Evolutionary conservation across 2,888 invertebrate species (phyloP).

Genomic region (Rhyacophila evoluta): DNA sequence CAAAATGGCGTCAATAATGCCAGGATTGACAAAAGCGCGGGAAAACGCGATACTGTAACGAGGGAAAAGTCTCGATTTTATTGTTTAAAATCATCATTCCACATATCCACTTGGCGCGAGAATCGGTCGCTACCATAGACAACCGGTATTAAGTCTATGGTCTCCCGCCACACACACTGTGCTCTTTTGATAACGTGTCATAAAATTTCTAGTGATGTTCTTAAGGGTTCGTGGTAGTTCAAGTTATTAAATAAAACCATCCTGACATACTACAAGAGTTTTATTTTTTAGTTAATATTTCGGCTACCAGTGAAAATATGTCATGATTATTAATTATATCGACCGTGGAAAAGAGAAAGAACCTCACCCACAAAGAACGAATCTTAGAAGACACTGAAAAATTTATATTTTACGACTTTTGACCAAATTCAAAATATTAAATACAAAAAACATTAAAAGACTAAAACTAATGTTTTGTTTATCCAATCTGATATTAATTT

Average conservation of each 20-base stretch:
- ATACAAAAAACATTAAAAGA: too few species aligned
- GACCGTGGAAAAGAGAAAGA: too few species aligned
- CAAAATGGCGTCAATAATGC: not conserved
- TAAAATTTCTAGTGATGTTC: not conserved
- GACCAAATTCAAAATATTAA: too few species aligned
- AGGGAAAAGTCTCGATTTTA: slow-evolving; percentile 39
- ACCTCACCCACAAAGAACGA: too few species aligned
- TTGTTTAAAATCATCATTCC: slow-evolving; percentile 42
- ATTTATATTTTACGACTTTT: too few species aligned
- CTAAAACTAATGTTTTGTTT: too few species aligned
- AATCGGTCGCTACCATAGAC: slow-evolving; percentile 6
- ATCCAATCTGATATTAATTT: too few species aligned
- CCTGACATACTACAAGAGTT: not conserved
- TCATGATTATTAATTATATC: too few species aligned
- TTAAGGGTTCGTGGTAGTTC: not conserved
- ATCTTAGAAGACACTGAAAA: too few species aligned
- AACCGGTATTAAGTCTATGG: not conserved
- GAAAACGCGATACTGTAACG: not conserved
- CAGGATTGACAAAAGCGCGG: slow-evolving; percentile 6
- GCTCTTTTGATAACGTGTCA: not conserved
- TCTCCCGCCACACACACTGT: not conserved
- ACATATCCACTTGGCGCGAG: not conserved
- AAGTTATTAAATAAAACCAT: too few species aligned
- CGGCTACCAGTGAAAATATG: too few species aligned
- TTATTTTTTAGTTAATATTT: too few species aligned